Evolutionary conservation across 2,888 invertebrate species (phyloP), one percentile per base, ranked within the genome.

Genomic region (Leptinotarsa peninsularis): DNA sequence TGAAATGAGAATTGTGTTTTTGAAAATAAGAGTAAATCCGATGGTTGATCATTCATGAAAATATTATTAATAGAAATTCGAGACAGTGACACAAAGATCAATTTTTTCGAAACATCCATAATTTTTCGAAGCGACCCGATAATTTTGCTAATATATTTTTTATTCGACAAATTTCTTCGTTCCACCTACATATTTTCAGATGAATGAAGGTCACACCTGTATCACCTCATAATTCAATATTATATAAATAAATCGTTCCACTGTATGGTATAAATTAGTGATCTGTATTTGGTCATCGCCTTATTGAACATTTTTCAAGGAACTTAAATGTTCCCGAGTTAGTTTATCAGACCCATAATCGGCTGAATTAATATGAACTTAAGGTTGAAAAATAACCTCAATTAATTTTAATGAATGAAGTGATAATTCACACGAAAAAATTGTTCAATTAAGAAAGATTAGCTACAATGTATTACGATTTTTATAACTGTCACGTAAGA

Each of bases 371-470:
- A 23, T 58, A 3, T 58, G 58, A 58, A 58, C 58, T 58, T 58
- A 4, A 14, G 58, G 67, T 67, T 67, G 49, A 18, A 21, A 69
- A 54, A 69, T 23, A 43, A 56, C 27, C 56, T 56, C 27, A 56
- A 69, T 56, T 56, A 69, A 69, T 69, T 69, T 56, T 27, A 56
- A 56, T 43, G 27, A 70, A 49, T 52, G 18, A 15, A 63, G 71
- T 63, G 60, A 71, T 60, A 49, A 58, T 71, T 71, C 63, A 23
- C 14, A 23, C 23, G 60, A 33, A 21, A 10, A 71, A 71, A 60
- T 50, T 27, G 49, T 27, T 18, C 60, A 71, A 71, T 71, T 63
- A 71, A 63, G 49, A 49, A 50, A 63, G 7, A 50, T 63, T n/a
- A 63, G 71, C 70, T 58, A 7, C 13, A 58, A 58, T 13, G 18